Evolutionary conservation across 2,113 vertebrate species (phyloP).

Genomic region (Todiramphus saurophagus): DNA sequence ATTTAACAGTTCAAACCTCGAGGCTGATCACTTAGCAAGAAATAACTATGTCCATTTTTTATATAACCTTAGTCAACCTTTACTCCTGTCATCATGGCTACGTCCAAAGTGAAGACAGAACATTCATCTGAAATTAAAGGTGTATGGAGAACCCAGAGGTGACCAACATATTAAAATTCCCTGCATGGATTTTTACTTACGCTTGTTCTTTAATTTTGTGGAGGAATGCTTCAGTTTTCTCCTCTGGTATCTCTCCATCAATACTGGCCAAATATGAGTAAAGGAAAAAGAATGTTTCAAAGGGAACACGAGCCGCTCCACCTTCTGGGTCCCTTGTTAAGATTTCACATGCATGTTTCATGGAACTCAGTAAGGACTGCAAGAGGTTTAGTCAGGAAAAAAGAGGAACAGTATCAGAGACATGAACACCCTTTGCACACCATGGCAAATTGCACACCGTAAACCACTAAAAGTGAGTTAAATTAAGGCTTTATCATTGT

Average conservation of each 20-base stretch:
- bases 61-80: background rate
- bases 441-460: background rate
- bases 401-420: background rate
- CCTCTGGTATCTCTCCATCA: slow-evolving; percentile 75
- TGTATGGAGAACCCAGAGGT: background rate
- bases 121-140: background rate
- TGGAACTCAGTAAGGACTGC: slow-evolving; percentile 79
- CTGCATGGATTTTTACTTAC: slow-evolving; percentile 60
- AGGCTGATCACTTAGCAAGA: background rate
- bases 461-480: background rate
- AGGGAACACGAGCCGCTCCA: slow-evolving; percentile 79
- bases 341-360: slow-evolving; percentile 87
- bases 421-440: background rate
- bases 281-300: slow-evolving; percentile 75
- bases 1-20: background rate
- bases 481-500: background rate
- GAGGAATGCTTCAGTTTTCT: slow-evolving; percentile 74
- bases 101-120: background rate
- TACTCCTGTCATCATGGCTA: background rate
- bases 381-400: background rate
- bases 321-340: slow-evolving; percentile 84
- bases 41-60: background rate
- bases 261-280: slow-evolving; percentile 84
- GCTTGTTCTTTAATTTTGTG: slow-evolving; percentile 53
- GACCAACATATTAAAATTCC: background rate